These are phyloP conservation scores for Centroberyx gerrardi DNA, from an alignment of 2,797 vertebrate genomes.

Conservation along the genomic window DNA sequence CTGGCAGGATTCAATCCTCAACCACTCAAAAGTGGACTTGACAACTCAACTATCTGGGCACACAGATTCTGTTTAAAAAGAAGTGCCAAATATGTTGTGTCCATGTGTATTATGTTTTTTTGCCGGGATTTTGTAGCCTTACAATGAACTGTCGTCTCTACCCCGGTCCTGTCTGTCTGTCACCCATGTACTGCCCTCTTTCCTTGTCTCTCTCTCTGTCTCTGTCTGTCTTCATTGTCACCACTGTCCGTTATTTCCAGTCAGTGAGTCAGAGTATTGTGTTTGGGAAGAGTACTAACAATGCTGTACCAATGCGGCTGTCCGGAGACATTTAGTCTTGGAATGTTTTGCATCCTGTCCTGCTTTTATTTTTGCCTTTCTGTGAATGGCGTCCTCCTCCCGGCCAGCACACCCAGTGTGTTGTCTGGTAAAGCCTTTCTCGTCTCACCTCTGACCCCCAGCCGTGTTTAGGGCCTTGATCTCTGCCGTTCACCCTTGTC, in stretches of 20 bases:
- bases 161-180: neutral
- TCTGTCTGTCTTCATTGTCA: slow-evolving; percentile 19
- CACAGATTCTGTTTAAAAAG: too few relatives aligned
- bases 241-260: slow-evolving; percentile 41
- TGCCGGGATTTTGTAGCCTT: slow-evolving; percentile 1
- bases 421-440: slow-evolving; percentile 43
- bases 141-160: neutral
- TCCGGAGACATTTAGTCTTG: slow-evolving; percentile 61
- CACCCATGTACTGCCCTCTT: neutral
- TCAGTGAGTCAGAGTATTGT: slow-evolving; percentile 51
- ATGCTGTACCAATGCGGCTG: slow-evolving; percentile 45
- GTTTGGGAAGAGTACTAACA: slow-evolving; percentile 49
- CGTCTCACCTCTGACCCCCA: slow-evolving; percentile 45
- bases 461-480: slow-evolving; percentile 43
- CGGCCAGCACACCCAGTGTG: slow-evolving; percentile 23
- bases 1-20: too few relatives aligned
- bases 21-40: too few relatives aligned
- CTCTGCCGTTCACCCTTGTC: slow-evolving; percentile 40
- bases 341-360: slow-evolving; percentile 66
- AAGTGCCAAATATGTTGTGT: too few relatives aligned
- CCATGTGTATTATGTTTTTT: too few relatives aligned
- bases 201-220: neutral
- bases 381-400: slow-evolving; percentile 33
- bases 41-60: too few relatives aligned
- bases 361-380: slow-evolving; percentile 46